phyloP scores from a whole-genome alignment of 2,113 vertebrate genomes.

The Opisthocomus hoazin region DNA sequence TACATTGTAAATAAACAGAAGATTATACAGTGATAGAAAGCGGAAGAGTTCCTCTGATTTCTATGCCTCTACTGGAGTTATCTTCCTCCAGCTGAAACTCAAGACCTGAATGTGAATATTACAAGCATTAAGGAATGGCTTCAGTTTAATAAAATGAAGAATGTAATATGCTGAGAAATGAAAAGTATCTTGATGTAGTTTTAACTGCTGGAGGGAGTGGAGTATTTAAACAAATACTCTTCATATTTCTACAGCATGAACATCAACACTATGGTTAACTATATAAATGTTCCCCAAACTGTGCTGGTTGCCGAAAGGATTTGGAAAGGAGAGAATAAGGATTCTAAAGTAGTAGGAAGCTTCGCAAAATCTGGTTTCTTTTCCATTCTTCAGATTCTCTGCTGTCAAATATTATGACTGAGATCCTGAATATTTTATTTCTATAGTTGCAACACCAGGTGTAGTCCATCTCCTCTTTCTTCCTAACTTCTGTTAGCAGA shows the following conservation, averaged over 20 bases:
- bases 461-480: neutral
- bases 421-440: neutral
- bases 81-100: neutral
- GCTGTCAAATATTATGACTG: neutral
- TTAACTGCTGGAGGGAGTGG: neutral
- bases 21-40: neutral
- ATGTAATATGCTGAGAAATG: neutral
- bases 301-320: neutral
- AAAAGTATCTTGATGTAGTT: neutral
- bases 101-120: neutral
- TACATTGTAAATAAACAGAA: neutral
- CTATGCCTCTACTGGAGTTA: neutral
- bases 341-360: neutral
- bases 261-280: neutral
- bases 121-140: neutral
- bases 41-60: neutral
- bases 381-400: neutral
- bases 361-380: neutral
- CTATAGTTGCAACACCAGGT: neutral
- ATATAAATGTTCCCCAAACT: neutral
- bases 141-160: neutral
- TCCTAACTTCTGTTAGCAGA: neutral
- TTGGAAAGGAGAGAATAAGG: neutral
- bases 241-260: neutral
- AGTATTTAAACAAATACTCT: neutral